A percentile compares a stretch with the other conserved stretches of the same genome.
Conservation (phyloP, 1,140 invertebrate species). For the Drosophila parvula region DNA sequence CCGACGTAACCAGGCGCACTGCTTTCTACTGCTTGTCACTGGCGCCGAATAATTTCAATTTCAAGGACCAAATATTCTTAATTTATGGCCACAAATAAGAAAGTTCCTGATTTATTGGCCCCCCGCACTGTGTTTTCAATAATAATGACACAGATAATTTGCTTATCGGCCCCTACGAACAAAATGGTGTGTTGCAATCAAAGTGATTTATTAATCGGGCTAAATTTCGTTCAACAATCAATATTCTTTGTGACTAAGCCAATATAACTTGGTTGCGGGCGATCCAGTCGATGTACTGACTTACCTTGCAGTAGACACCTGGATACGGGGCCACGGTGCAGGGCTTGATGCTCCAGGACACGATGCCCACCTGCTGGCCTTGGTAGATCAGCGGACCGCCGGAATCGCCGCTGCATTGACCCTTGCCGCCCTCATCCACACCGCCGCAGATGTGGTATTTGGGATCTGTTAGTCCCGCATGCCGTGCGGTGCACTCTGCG, state of each 20-base stretch:
- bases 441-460: slow-evolving; percentile 83
- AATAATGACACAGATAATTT: slow-evolving; percentile 18
- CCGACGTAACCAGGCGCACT: not conserved
- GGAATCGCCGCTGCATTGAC: slow-evolving; percentile 84
- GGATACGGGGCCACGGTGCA: slow-evolving; percentile 84
- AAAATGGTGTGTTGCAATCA: not conserved
- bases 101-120: slow-evolving; percentile 8
- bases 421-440: slow-evolving; percentile 83
- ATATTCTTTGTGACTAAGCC: slow-evolving; percentile 29
- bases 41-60: not conserved
- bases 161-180: slow-evolving; percentile 23
- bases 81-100: slow-evolving; percentile 17
- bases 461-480: slow-evolving; percentile 61
- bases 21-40: not conserved
- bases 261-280: slow-evolving; percentile 43
- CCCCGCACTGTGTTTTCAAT: not conserved
- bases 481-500: slow-evolving; percentile 68
- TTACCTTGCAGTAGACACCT: slow-evolving; percentile 85
- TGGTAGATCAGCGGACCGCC: slow-evolving; percentile 83
- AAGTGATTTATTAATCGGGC: slow-evolving; percentile 18
- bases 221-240: not conserved
- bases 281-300: slow-evolving; percentile 84
- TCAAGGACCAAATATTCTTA: slow-evolving; percentile 5
- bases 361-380: slow-evolving; percentile 80
- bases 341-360: slow-evolving; percentile 84